Percentiles rank a stretch among this genome's conserved stretches.
Evolutionary conservation across 2,113 vertebrate species (phyloP).

Genomic region (Lasiurus cinereus): DNA sequence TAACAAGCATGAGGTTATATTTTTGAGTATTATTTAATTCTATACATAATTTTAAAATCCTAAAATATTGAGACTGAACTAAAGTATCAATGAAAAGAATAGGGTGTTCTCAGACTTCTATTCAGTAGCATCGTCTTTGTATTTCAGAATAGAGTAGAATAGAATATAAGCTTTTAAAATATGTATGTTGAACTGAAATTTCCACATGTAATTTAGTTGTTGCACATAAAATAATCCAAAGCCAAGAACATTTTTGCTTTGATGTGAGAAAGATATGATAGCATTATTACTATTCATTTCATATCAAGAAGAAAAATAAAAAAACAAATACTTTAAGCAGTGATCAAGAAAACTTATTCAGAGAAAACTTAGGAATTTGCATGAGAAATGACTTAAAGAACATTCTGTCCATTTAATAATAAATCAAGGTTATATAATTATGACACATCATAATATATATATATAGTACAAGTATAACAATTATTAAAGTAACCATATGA

Average conservation of each 20-base stretch:
- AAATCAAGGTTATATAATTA: conserved; percentile 11
- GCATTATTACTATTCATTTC: neutral
- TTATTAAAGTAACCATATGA: conserved; percentile 57
- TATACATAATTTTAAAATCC: neutral
- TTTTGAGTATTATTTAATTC: neutral
- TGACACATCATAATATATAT: neutral
- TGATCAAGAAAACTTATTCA: neutral
- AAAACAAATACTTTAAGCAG: neutral
- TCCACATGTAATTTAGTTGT: neutral
- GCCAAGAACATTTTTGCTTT: neutral
- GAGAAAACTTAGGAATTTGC: neutral
- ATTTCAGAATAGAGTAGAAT: too few species aligned
- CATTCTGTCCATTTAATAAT: conserved; percentile 1
- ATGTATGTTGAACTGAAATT: neutral
- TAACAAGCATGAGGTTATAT: neutral
- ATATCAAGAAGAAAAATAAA: neutral
- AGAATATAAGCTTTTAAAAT: neutral
- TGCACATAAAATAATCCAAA: neutral
- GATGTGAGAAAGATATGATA: neutral
- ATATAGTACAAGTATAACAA: neutral
- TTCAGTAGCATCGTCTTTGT: neutral
- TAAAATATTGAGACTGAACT: neutral
- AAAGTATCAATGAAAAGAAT: neutral
- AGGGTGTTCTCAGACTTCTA: neutral
- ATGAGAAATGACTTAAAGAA: neutral